Evolutionary conservation across 2,113 vertebrate species (phyloP).

Genomic region (Scomber scombrus): DNA sequence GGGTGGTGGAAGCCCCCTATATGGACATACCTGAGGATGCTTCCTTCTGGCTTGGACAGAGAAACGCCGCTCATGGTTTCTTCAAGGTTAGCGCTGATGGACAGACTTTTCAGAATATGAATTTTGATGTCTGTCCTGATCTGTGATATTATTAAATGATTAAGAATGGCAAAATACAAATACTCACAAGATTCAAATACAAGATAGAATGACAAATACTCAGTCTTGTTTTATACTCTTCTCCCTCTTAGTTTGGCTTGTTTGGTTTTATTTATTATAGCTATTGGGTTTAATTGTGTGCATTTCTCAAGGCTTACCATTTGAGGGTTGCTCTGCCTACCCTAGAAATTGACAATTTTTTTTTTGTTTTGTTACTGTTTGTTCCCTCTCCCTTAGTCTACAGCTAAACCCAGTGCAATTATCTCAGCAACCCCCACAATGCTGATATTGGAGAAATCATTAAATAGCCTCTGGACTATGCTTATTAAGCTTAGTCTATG

Average conservation of each 20-base stretch:
- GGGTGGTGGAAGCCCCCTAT: constrained; percentile 92
- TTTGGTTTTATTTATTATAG: constrained; percentile 68
- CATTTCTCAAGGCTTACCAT: constrained; percentile 63
- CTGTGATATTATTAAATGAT: constrained; percentile 43
- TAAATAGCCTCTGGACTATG: constrained; percentile 73
- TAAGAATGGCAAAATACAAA: constrained; percentile 30
- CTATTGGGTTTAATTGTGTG: constrained; percentile 66
- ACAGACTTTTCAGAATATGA: constrained; percentile 5
- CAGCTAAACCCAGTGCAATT: constrained; percentile 74
- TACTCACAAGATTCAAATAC: too few species aligned
- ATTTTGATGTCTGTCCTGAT: constrained; percentile 33
- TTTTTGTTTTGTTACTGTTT: constrained; percentile 70
- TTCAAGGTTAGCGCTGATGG: constrained; percentile 87
- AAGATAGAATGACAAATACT: not conserved
- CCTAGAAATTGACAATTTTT: constrained; percentile 53
- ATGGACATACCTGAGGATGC: constrained; percentile 93
- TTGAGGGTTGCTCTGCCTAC: constrained; percentile 46
- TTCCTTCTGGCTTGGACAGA: constrained; percentile 96
- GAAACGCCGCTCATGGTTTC: constrained; percentile 95
- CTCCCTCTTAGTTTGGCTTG: constrained; percentile 45
- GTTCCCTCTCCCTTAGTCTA: constrained; percentile 59
- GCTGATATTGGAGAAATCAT: constrained; percentile 79
- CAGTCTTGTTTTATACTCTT: constrained; percentile 28
- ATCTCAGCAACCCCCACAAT: constrained; percentile 66
- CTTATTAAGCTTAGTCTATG: constrained; percentile 76